Percentiles rank a stretch among this genome's conserved stretches.
These are phyloP conservation scores for silkworm (Bombyx mori) DNA, from an alignment of 1,140 invertebrate species.

Conservation along the genomic window ASM3026992v2 NC_085124.1:8818001-8818500, in stretches of 20 bases:
- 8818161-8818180: too few relatives aligned
- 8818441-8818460: conserved; percentile 8
- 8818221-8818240: conserved; percentile 11
- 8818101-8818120: too few relatives aligned
- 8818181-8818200: too few relatives aligned
- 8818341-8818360: conserved; percentile 26
- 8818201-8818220: not conserved
- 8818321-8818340: conserved; percentile 32
- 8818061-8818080: too few relatives aligned
- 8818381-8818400: conserved; percentile 23
- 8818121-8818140: too few relatives aligned
- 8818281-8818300: conserved; percentile 23
- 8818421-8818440: conserved; percentile 14
- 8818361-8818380: conserved; percentile 21
- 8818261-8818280: conserved; percentile 10
- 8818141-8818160: too few relatives aligned
- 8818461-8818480: too few relatives aligned
- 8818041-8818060: too few relatives aligned
- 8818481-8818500: too few relatives aligned
- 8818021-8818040: too few relatives aligned
- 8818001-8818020: too few relatives aligned
- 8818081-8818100: too few relatives aligned
- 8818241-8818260: conserved; percentile 14
- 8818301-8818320: conserved; percentile 18
- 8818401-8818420: conserved; percentile 11